Evolutionary conservation across 2,888 invertebrate genomes (phyloP).

Genomic region (Anarsia innoxiella): DNA sequence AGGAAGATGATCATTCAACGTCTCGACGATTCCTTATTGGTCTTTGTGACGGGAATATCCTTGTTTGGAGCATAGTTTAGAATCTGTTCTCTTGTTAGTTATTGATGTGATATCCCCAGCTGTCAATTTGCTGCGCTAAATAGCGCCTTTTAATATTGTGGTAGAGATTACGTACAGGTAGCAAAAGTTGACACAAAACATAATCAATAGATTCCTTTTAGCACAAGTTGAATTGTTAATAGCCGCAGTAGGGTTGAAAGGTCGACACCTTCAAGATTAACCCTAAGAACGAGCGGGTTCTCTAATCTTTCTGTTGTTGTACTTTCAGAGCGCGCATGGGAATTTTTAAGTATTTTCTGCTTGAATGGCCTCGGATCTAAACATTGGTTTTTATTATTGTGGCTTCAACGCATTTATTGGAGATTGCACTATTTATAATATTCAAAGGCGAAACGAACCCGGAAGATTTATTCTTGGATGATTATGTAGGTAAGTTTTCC

Average conservation of each 20-base stretch:
- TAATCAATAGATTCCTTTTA: conserved; percentile 18
- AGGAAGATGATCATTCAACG: conserved; percentile 1
- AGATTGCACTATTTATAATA: conserved; percentile 15
- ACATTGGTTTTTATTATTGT: conserved; percentile 49
- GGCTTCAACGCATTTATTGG: conserved; percentile 36
- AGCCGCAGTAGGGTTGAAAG: conserved; percentile 39
- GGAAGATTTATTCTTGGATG: too few species aligned
- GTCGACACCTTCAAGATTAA: conserved; percentile 48
- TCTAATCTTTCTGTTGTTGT: conserved; percentile 30
- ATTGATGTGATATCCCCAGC: conserved; percentile 14
- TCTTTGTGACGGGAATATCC: conserved; percentile 1
- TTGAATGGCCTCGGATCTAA: conserved; percentile 52
- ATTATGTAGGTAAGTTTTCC: too few species aligned
- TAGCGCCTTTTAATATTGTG: conserved; percentile 2
- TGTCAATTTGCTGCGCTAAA: conserved; percentile 3
- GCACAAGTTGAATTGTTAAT: conserved; percentile 44
- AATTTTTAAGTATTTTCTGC: conserved; percentile 55
- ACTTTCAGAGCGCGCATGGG: conserved; percentile 44
- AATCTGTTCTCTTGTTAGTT: conserved; percentile 9
- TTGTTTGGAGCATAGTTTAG: conserved; percentile 2
- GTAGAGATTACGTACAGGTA: conserved; percentile 29
- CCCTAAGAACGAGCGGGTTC: conserved; percentile 39
- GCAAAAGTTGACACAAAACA: conserved; percentile 33
- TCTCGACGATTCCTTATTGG: conserved; percentile 1
- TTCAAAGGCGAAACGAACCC: conserved; percentile 8